Percentiles rank a stretch among this genome's conserved stretches.
Evolutionary conservation across 1,140 invertebrate species (phyloP).

Genomic region (Drosophila rufa): DNA sequence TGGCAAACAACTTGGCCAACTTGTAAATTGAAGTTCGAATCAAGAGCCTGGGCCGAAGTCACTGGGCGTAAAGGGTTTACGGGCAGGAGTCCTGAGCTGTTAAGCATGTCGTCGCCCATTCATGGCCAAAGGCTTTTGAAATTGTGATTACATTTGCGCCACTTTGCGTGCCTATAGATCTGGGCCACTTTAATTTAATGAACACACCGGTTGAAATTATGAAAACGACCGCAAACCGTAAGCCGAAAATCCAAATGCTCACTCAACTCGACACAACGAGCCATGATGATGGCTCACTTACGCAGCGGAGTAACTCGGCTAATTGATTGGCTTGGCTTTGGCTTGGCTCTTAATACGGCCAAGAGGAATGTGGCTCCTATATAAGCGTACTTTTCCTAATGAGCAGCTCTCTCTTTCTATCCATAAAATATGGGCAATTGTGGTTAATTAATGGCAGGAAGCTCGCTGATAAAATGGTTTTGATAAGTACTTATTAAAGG

Average conservation of each 20-base stretch:
- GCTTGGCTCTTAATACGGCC: neutral
- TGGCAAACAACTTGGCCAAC: slow-evolving; percentile 79
- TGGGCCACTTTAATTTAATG: slow-evolving; percentile 75
- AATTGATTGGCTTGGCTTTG: slow-evolving; percentile 22
- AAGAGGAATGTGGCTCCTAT: slow-evolving; percentile 2
- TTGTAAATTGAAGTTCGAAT: slow-evolving; percentile 80
- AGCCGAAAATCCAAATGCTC: slow-evolving; percentile 34
- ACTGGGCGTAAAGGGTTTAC: slow-evolving; percentile 4
- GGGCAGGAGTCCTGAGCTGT: slow-evolving; percentile 36
- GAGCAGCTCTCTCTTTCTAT: neutral
- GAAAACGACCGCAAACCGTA: slow-evolving; percentile 50
- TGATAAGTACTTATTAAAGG: neutral
- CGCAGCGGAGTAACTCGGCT: slow-evolving; percentile 23
- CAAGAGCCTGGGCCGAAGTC: slow-evolving; percentile 28
- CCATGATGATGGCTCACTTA: slow-evolving; percentile 9
- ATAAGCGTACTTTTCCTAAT: slow-evolving; percentile 3
- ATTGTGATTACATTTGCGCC: slow-evolving; percentile 66
- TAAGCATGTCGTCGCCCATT: slow-evolving; percentile 61
- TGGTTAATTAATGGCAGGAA: slow-evolving; percentile 10
- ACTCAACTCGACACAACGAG: slow-evolving; percentile 20
- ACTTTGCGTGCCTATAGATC: slow-evolving; percentile 75
- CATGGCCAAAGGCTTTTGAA: slow-evolving; percentile 58
- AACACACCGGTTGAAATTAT: slow-evolving; percentile 59
- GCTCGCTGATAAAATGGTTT: neutral
- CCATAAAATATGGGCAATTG: slow-evolving; percentile 8